Percentiles rank a stretch among this genome's conserved stretches.
Conservation (phyloP, 2,113 vertebrate genomes). For the Trichomycterus rosablanca region DNA sequence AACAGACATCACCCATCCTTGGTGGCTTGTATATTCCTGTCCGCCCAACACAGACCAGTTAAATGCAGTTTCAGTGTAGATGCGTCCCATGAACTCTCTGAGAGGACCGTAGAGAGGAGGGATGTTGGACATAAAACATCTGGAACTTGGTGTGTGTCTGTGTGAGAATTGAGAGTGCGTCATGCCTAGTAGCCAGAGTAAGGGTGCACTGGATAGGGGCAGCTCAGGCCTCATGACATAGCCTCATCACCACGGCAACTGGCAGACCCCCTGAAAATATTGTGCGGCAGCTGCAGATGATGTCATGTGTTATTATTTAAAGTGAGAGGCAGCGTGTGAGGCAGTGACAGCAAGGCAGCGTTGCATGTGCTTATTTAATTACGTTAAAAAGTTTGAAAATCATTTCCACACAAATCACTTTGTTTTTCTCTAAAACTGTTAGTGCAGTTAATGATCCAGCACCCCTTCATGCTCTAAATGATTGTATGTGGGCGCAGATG, state of each 20-base stretch:
- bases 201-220: constrained; percentile 17
- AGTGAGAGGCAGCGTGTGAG: constrained; percentile 33
- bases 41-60: no score
- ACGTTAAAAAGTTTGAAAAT: constrained; percentile 37
- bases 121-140: background rate
- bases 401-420: constrained; percentile 33
- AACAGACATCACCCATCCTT: constrained; percentile 31
- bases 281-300: constrained; percentile 53
- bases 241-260: constrained; percentile 46
- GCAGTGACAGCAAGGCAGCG: constrained; percentile 33
- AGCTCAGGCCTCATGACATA: constrained; percentile 36
- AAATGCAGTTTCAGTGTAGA: constrained; percentile 32
- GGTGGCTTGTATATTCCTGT: constrained; percentile 43
- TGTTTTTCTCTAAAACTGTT: constrained; percentile 18
- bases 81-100: constrained; percentile 14
- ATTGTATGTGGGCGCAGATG: constrained; percentile 1
- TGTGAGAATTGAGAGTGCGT: constrained; percentile 8
- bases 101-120: background rate
- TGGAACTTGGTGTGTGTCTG: constrained; percentile 27
- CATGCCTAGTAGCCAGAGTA: background rate
- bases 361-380: constrained; percentile 69
- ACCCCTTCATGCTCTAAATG: background rate
- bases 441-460: constrained; percentile 22
- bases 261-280: constrained; percentile 44
- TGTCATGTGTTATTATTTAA: constrained; percentile 50